Evolutionary conservation across 2,113 vertebrate species (phyloP).

Genomic region (Cyanistes caeruleus): DNA sequence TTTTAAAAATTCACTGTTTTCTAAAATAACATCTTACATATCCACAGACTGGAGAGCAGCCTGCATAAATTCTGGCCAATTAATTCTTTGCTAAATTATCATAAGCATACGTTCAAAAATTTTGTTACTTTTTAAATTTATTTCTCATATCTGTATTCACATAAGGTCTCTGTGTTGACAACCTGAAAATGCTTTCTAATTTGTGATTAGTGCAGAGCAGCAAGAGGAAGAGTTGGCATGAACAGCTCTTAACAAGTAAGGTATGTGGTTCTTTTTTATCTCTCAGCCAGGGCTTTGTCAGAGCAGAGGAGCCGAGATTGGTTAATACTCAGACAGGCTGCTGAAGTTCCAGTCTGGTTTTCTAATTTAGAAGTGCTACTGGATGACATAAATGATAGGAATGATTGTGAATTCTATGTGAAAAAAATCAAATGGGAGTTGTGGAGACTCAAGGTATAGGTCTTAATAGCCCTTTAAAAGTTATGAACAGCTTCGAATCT

Average conservation of each 20-base stretch:
- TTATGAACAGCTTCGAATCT: not conserved
- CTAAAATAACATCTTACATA: not conserved
- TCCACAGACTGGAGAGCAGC: not conserved
- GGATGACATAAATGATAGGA: conserved; percentile 36
- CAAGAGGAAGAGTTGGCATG: not conserved
- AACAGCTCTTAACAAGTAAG: not conserved
- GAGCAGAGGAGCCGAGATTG: not conserved
- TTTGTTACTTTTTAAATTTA: not conserved
- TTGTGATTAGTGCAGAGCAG: not conserved
- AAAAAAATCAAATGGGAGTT: not conserved
- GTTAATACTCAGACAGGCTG: conserved; percentile 36
- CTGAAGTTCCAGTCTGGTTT: conserved; percentile 55
- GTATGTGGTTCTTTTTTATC: conserved; percentile 42
- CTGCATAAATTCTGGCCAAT: not conserved
- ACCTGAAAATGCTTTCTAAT: conserved; percentile 17
- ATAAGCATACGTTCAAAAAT: not conserved
- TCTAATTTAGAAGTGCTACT: conserved; percentile 34
- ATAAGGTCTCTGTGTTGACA: not conserved
- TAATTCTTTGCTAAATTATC: not conserved
- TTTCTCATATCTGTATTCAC: not conserved
- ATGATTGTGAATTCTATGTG: conserved; percentile 8
- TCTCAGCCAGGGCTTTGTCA: conserved; percentile 47
- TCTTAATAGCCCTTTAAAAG: not conserved
- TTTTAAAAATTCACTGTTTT: not conserved
- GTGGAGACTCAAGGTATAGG: not conserved